Evolutionary conservation across 1,140 invertebrate species (phyloP).

Genomic region (Drosophila guanche): DNA sequence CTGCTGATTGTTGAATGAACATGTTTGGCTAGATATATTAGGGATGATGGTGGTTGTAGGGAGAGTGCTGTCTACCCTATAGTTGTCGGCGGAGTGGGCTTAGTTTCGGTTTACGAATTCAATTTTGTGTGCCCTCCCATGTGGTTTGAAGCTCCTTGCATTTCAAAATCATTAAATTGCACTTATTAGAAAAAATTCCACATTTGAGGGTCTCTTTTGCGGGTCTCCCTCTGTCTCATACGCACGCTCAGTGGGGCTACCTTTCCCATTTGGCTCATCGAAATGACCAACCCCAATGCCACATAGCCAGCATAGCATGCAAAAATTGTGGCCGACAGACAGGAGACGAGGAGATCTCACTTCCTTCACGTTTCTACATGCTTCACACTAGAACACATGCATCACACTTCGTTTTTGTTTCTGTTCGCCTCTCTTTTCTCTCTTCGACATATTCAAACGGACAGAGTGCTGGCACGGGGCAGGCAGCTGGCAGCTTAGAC

Average conservation of each 20-base stretch:
- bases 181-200: constrained; percentile 8
- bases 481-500: constrained; percentile 1
- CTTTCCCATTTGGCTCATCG: constrained; percentile 3
- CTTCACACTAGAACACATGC: constrained; percentile 5
- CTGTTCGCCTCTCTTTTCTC: constrained; percentile 7
- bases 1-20: constrained; percentile 42
- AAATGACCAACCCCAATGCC: constrained; percentile 1
- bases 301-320: constrained; percentile 59
- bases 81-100: constrained; percentile 25
- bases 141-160: constrained; percentile 12
- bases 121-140: no score
- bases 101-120: constrained; percentile 1
- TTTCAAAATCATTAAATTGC: constrained; percentile 29
- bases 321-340: constrained; percentile 57
- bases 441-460: constrained; percentile 46
- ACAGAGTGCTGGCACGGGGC: neutral
- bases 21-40: constrained; percentile 28
- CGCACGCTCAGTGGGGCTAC: neutral
- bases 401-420: constrained; percentile 15
- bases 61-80: constrained; percentile 17
- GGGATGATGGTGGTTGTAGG: neutral
- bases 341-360: constrained; percentile 34
- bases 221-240: constrained; percentile 1
- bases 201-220: constrained; percentile 9
- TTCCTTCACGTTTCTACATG: no score